Conservation (phyloP, 2,797 vertebrate genomes). For the Diglossa cyanea region DNA sequence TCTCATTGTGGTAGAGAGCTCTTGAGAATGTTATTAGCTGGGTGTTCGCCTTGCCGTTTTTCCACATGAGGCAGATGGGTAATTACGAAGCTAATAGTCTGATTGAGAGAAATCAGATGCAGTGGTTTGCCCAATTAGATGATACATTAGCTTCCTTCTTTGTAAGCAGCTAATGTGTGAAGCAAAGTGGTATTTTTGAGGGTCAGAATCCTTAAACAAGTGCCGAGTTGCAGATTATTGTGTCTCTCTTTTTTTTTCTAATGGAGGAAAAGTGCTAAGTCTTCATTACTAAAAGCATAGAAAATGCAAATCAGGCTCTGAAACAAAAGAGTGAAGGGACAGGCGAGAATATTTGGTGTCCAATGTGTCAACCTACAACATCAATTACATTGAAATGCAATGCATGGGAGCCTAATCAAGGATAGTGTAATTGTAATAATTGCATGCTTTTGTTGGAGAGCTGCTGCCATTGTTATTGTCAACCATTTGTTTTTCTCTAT, state of each 20-base stretch:
- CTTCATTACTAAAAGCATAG: conserved; percentile 96
- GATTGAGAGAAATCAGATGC: conserved; percentile 99
- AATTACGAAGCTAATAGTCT: conserved; percentile 99
- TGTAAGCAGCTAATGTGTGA: conserved; percentile 99
- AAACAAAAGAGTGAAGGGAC: conserved; percentile 94
- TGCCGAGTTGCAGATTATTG: conserved; percentile 90
- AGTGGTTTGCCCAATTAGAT: conserved; percentile 99
- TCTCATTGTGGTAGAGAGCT: conserved; percentile 97
- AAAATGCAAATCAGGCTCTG: conserved; percentile 88
- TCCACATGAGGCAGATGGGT: conserved; percentile 99
- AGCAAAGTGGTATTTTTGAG: conserved; percentile 94
- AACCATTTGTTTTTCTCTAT: conserved; percentile 89
- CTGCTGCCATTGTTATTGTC: conserved; percentile 89
- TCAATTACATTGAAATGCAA: conserved; percentile 99
- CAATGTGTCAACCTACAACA: conserved; percentile 98
- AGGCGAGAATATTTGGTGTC: conserved; percentile 97
- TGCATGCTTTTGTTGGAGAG: conserved; percentile 88
- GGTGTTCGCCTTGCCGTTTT: conserved; percentile 97
- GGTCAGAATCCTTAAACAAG: conserved; percentile 95
- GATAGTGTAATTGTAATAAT: conserved; percentile 96
- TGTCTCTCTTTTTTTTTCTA: conserved; percentile 85
- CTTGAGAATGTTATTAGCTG: conserved; percentile 99
- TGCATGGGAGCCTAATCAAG: conserved; percentile 94
- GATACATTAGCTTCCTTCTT: conserved; percentile 99
- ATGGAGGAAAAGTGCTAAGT: conserved; percentile 97